Evolutionary conservation across 64 coral and sea anemone species (phyloP), one percentile per base, ranked within the genome.

Genomic region (Pocillopora verrucosa): DNA sequence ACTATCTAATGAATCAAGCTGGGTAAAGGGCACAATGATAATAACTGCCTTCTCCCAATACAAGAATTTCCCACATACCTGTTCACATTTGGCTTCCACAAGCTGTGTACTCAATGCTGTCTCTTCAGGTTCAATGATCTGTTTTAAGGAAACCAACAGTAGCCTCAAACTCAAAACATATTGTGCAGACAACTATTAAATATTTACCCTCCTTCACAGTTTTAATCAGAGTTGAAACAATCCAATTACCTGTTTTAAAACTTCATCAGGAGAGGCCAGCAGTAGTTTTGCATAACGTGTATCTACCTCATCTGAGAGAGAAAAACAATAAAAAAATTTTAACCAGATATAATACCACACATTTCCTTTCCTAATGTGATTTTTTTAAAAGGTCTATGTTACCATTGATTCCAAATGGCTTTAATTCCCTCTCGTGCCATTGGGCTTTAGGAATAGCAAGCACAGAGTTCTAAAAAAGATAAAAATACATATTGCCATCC

Each of bases 261-360:
- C 89, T 45, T 99, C 97, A 15, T 93, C 75, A 26, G 87, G 73
- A 36, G 97, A 95, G 19, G 97, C 97, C 38, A 95, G 61, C 58
- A 99, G 78, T 24, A 99, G 94, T 85, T 99, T 99, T 65, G 93
- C 90, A 76, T 93, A 95, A 57, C 88, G 76, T 16, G 77, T 95
- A 80, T 99, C 84, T 67, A 86, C 79, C 72, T 85, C 61, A 61
- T 99, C 97, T 99, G 75, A 10, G 20, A 10, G 13, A 34, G 74
- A 89, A 67, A 67, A 19, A 45, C 9, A 62, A 77, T 20, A 58
- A 16, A 56, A 56, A 45, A 34, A 24, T 22, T 41, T 20, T 19
- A 38, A 34, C 56, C 10, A 24, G 9, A 45, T 60, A 76, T 24
- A 58, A 76, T 6, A 0, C 17, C 25, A 3, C 56, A 16, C 14